A percentile compares a stretch with the other conserved stretches of the same genome.
These are phyloP conservation scores for Oxyruncus cristatus DNA, from an alignment of 2,113 vertebrate genomes.

Conservation along the genomic window DNA sequence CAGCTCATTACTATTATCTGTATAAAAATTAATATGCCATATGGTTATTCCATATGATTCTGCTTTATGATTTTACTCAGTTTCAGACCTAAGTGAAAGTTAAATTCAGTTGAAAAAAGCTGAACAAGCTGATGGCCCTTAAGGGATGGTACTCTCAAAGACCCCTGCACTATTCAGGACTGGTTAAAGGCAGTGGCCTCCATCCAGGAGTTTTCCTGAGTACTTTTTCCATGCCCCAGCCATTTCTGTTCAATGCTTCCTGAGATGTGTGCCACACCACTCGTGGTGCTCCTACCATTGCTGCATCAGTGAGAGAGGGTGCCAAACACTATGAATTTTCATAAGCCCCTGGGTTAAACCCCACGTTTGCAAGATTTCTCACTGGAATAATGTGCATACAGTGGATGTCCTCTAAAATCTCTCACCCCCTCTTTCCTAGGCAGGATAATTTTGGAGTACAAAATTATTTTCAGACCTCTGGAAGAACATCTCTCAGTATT, in stretches of 20 bases:
- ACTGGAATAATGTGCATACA: neutral
- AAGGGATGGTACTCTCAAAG: neutral
- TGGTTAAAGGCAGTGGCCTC: neutral
- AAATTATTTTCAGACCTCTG: neutral
- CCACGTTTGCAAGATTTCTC: neutral
- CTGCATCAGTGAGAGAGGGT: neutral
- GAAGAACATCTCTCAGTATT: neutral
- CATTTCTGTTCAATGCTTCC: neutral
- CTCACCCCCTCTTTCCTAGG: neutral
- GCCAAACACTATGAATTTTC: neutral
- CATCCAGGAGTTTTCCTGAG: neutral
- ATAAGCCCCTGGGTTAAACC: neutral
- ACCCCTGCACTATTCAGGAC: neutral
- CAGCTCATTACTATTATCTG: neutral
- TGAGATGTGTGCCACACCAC: neutral
- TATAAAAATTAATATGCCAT: neutral
- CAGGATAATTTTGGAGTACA: neutral
- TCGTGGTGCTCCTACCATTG: neutral
- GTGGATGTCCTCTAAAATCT: neutral
- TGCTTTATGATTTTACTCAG: neutral
- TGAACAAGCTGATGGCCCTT: neutral
- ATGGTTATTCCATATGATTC: neutral
- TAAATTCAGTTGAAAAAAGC: neutral
- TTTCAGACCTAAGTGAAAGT: neutral
- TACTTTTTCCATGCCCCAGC: neutral